Evolutionary conservation across 2,797 vertebrate species (phyloP).

Genomic region (Tiaroga cobitis): DNA sequence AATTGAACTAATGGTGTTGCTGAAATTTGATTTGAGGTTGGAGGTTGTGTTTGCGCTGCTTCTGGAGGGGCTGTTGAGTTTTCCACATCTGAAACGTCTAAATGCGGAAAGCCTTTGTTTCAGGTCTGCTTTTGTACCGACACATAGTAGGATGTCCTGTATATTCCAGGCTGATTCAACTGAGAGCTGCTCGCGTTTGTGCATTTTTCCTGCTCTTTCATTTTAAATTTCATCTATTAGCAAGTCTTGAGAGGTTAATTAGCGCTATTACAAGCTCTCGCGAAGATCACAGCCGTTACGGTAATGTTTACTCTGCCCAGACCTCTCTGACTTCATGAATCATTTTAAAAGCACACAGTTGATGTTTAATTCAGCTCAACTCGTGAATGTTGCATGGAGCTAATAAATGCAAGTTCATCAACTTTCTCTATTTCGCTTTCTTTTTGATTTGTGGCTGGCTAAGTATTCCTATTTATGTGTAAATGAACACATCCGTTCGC

Average conservation of each 20-base stretch:
- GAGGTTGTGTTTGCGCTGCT: constrained; percentile 65
- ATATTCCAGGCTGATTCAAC: constrained; percentile 65
- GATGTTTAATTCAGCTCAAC: constrained; percentile 82
- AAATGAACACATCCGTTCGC: constrained; percentile 49
- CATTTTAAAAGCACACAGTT: constrained; percentile 76
- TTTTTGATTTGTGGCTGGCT: constrained; percentile 37
- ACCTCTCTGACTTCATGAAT: constrained; percentile 75
- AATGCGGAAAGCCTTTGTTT: constrained; percentile 26
- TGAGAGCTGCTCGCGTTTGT: neutral
- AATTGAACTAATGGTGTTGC: constrained; percentile 75
- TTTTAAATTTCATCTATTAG: constrained; percentile 27
- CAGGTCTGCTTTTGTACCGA: constrained; percentile 58
- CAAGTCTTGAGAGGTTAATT: constrained; percentile 79
- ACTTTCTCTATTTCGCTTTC: constrained; percentile 67
- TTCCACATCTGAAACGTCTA: constrained; percentile 43
- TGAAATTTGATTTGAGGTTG: constrained; percentile 78
- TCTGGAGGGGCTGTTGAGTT: constrained; percentile 55
- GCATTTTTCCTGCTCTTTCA: constrained; percentile 62
- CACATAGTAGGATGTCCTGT: constrained; percentile 73
- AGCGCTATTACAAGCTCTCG: constrained; percentile 73
- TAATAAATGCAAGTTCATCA: constrained; percentile 83
- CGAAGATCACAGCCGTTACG: constrained; percentile 75
- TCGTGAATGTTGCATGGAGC: constrained; percentile 77
- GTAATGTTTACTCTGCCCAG: constrained; percentile 73
- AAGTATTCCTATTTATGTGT: constrained; percentile 59